phyloP scores from a whole-genome alignment of 2,888 invertebrate genomes.

The Bellardia bayeri region DNA sequence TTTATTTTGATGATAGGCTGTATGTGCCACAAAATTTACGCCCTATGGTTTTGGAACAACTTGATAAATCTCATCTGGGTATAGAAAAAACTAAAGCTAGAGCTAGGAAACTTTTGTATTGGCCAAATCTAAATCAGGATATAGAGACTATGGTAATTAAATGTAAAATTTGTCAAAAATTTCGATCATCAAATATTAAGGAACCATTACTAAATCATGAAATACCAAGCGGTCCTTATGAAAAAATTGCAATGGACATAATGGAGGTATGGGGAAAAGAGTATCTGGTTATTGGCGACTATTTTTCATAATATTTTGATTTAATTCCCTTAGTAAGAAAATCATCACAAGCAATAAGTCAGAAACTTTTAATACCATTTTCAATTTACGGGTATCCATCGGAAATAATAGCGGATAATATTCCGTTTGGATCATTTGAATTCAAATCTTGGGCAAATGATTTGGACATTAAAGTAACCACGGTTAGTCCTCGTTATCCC shows the following conservation, averaged over 20 bases:
- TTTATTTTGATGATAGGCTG: conserved; percentile 70
- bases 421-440: conserved; percentile 57
- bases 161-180: conserved; percentile 66
- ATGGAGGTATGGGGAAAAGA: conserved; percentile 71
- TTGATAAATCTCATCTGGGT: conserved; percentile 76
- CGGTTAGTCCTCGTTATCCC: conserved; percentile 50
- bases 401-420: conserved; percentile 61
- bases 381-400: conserved; percentile 39
- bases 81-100: conserved; percentile 76
- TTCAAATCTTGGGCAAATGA: conserved; percentile 42
- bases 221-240: conserved; percentile 70
- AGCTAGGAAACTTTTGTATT: conserved; percentile 74
- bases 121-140: conserved; percentile 73
- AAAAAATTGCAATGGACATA: conserved; percentile 78
- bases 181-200: conserved; percentile 58
- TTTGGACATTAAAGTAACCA: conserved; percentile 50
- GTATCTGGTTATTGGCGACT: conserved; percentile 65
- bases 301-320: conserved; percentile 73
- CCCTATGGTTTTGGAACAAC: conserved; percentile 66
- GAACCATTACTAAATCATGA: conserved; percentile 65
- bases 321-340: conserved; percentile 68
- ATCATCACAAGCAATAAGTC: conserved; percentile 62
- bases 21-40: conserved; percentile 62
- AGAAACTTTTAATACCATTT: conserved; percentile 64
- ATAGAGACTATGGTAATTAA: conserved; percentile 72